phyloP scores from a whole-genome alignment of 2,888 invertebrate genomes.

The Hyposoter didymator region DNA sequence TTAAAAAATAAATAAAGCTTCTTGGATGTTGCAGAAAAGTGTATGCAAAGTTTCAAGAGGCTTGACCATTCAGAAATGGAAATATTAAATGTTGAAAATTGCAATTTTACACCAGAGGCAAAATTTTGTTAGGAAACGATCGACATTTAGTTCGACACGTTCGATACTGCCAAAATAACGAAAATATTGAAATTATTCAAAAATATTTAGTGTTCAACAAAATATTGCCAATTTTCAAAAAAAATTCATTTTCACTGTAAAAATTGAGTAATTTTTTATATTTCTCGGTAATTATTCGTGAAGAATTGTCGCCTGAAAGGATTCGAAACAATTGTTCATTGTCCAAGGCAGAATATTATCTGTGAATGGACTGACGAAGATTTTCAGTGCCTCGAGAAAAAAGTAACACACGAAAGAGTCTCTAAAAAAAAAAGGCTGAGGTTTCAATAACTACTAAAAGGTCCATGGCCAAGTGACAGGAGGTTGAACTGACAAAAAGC shows the following conservation, averaged over 20 bases:
- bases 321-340: neutral
- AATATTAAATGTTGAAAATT: no score
- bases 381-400: conserved; percentile 8
- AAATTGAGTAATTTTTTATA: neutral
- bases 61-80: no score
- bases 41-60: no score
- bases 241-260: neutral
- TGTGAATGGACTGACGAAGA: neutral
- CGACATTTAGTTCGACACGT: no score
- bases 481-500: conserved; percentile 1
- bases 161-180: no score
- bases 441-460: conserved; percentile 40
- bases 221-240: no score
- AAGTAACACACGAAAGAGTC: conserved; percentile 20
- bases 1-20: no score
- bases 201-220: no score
- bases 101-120: no score
- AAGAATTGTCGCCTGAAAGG: neutral
- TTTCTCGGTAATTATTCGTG: neutral
- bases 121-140: no score
- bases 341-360: neutral
- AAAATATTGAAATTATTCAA: no score
- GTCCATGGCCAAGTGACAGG: conserved; percentile 23
- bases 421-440: conserved; percentile 2
- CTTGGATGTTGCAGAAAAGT: no score